These are phyloP conservation scores for Hemibagrus wyckioides DNA, from an alignment of 2,113 vertebrate species.

Conservation along the genomic window DNA sequence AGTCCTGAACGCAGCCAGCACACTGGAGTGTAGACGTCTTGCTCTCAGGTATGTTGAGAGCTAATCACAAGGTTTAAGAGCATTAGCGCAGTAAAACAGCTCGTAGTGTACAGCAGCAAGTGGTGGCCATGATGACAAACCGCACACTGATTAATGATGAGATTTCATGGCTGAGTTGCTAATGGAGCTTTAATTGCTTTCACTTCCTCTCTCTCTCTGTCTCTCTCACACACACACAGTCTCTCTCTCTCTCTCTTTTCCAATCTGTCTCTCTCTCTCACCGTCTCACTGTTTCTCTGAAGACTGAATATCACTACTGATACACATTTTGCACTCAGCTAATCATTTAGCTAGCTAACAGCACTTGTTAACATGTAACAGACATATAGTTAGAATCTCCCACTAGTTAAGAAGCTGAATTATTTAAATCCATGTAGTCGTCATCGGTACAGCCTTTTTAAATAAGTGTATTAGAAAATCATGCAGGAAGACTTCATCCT, in stretches of 20 bases:
- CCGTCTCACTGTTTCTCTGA: not conserved
- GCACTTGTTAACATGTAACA: not conserved
- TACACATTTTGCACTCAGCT: conserved; percentile 14
- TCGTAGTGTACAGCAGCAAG: not conserved
- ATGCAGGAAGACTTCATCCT: no score
- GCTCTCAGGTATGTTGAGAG: not conserved
- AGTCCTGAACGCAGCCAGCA: not conserved
- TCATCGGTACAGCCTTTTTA: not conserved
- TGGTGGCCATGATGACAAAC: conserved; percentile 59
- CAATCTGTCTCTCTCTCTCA: conserved; percentile 17
- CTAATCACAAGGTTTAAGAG: not conserved
- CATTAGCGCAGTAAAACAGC: not conserved
- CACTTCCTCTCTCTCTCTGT: conserved; percentile 59
- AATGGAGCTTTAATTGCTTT: conserved; percentile 75
- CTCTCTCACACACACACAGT: not conserved
- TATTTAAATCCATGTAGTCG: not conserved
- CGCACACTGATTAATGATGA: conserved; percentile 69
- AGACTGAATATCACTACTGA: not conserved
- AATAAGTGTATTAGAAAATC: not conserved
- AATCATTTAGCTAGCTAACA: not conserved
- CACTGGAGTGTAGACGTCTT: not conserved
- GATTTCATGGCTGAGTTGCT: conserved; percentile 66
- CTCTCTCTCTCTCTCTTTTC: not conserved
- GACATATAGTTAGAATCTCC: not conserved
- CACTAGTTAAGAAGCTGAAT: not conserved